A percentile compares a stretch with the other conserved stretches of the same genome.
These are phyloP conservation scores for Lonchura striata DNA, from an alignment of 2,113 vertebrate species.

Conservation along the genomic window DNA sequence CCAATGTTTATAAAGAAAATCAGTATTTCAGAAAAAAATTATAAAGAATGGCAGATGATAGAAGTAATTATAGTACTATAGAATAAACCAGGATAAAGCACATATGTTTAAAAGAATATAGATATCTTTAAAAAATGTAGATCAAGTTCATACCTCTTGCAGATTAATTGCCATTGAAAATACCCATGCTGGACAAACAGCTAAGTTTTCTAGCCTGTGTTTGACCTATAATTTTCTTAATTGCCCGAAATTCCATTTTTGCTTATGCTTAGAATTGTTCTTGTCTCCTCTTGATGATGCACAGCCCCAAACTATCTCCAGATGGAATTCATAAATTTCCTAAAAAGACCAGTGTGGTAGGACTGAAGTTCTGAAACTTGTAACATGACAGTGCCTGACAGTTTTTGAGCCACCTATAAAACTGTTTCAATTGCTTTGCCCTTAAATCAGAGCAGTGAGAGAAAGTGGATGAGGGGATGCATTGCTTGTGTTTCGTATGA, in stretches of 20 bases:
- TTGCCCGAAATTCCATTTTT: background rate
- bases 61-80: background rate
- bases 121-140: background rate
- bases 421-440: background rate
- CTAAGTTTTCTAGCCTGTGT: background rate
- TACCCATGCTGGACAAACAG: background rate
- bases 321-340: background rate
- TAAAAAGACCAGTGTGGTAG: background rate
- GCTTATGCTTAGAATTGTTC: background rate
- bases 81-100: background rate
- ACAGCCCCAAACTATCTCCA: background rate
- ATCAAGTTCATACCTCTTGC: background rate
- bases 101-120: background rate
- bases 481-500: background rate
- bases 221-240: background rate
- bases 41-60: background rate
- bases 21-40: background rate
- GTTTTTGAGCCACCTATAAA: background rate
- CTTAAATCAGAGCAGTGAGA: background rate
- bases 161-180: background rate
- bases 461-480: background rate
- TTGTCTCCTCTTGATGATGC: background rate
- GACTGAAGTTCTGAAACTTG: background rate
- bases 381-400: background rate
- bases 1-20: background rate